Conservation (phyloP, 2,888 invertebrate genomes). For the Yponomeuta sedellus region DNA sequence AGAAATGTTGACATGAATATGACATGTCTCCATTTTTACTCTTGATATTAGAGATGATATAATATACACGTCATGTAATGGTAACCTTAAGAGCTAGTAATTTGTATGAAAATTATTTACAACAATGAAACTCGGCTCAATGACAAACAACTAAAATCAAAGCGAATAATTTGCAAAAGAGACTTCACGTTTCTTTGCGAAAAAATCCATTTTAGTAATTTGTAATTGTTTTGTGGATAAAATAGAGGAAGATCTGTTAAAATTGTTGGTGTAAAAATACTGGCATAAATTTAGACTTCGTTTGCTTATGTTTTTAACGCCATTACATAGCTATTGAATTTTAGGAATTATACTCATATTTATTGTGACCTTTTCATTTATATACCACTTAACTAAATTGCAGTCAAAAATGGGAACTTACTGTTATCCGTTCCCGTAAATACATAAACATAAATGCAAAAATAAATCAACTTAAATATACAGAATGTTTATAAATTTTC, state of each 20-base stretch:
- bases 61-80: slow-evolving; percentile 63
- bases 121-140: slow-evolving; percentile 27
- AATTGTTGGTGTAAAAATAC: slow-evolving; percentile 13
- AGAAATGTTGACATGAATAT: slow-evolving; percentile 43
- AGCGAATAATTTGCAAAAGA: slow-evolving; percentile 11
- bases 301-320: not conserved
- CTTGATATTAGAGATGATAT: slow-evolving; percentile 39
- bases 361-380: slow-evolving; percentile 5
- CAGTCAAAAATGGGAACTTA: not conserved
- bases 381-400: not conserved
- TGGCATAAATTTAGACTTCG: not conserved
- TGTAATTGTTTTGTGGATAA: not conserved
- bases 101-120: slow-evolving; percentile 54
- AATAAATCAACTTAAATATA: slow-evolving; percentile 5
- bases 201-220: not conserved
- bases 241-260: not conserved
- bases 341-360: slow-evolving; percentile 2
- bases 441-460: slow-evolving; percentile 7
- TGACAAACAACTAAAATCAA: slow-evolving; percentile 5
- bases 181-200: slow-evolving; percentile 10
- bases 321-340: slow-evolving; percentile 7
- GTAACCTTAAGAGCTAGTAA: slow-evolving; percentile 47
- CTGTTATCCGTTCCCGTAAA: not conserved
- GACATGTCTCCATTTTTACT: slow-evolving; percentile 50
- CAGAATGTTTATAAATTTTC: not conserved